A percentile compares a stretch with the other conserved stretches of the same genome.
Conservation (phyloP, 2,113 vertebrate species). For the Gymnocephalus cernua region DNA sequence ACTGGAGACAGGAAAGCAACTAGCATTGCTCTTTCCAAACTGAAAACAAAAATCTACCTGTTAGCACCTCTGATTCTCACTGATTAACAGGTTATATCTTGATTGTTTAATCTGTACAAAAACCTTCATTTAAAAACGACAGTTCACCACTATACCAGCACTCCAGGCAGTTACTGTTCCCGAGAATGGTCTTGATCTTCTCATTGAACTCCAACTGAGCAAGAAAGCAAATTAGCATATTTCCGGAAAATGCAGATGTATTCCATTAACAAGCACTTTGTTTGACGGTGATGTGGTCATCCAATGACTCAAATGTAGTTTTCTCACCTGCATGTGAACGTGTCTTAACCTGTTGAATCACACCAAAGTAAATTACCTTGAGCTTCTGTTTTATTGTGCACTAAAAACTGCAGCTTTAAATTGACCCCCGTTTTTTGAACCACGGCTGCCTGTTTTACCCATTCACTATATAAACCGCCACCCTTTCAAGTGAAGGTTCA, state of each 20-base stretch:
- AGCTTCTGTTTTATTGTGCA: constrained; percentile 61
- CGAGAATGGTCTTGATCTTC: background rate
- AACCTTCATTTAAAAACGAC: background rate
- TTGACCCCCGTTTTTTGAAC: constrained; percentile 58
- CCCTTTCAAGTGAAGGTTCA: constrained; percentile 65
- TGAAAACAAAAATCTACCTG: no score
- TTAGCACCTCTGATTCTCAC: background rate
- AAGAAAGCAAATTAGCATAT: background rate
- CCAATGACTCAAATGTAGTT: constrained; percentile 30
- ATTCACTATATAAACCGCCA: constrained; percentile 61
- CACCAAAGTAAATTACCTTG: constrained; percentile 49
- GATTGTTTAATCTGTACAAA: background rate
- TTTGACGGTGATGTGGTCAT: constrained; percentile 10
- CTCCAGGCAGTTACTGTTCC: background rate
- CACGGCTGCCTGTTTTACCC: constrained; percentile 65
- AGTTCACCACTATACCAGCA: background rate
- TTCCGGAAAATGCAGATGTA: constrained; percentile 4
- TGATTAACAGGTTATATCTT: background rate
- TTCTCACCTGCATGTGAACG: constrained; percentile 53
- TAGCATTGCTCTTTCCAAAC: background rate
- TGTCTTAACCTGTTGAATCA: constrained; percentile 54
- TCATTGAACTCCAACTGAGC: background rate
- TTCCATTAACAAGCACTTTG: constrained; percentile 18
- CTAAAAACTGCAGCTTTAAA: constrained; percentile 59
- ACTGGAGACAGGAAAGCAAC: background rate